Percentiles rank a stretch among this genome's conserved stretches.
Conservation (phyloP, 92 coral and sea anemone species). For the Zoanthus gigantus region DNA sequence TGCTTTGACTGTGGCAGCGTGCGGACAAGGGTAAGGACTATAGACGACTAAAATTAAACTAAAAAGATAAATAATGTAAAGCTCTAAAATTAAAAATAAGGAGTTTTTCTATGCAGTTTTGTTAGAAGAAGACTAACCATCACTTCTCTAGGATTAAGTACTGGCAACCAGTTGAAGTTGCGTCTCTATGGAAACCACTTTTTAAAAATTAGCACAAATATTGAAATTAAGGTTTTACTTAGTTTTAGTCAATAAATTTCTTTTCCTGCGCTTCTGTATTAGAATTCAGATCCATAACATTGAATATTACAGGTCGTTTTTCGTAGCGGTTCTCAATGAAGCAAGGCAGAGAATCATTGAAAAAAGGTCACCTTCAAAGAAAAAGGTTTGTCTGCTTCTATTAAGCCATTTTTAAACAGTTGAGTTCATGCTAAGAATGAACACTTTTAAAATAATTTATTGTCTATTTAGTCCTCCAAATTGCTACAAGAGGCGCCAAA, state of each 20-base stretch:
- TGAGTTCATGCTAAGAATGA: not conserved
- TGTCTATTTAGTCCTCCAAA: conserved; percentile 71
- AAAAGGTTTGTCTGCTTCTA: conserved; percentile 57
- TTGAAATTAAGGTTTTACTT: not conserved
- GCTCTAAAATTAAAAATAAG: not conserved
- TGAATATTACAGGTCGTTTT: conserved; percentile 73
- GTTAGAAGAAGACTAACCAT: not conserved
- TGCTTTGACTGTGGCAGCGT: conserved; percentile 83
- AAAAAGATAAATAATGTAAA: not conserved
- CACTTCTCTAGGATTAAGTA: too few relatives aligned
- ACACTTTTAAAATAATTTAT: not conserved
- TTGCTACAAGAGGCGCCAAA: conserved; percentile 88
- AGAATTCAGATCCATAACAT: not conserved
- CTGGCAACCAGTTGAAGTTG: not conserved
- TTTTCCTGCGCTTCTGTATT: not conserved
- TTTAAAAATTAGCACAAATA: not conserved
- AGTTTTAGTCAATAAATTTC: not conserved
- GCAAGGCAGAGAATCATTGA: conserved; percentile 84
- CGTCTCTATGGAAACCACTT: conserved; percentile 38
- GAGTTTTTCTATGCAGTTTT: not conserved
- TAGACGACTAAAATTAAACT: not conserved
- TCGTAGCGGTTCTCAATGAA: conserved; percentile 87
- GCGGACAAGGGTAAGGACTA: conserved; percentile 90
- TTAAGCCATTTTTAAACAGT: not conserved
- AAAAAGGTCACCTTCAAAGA: conserved; percentile 75